Conservation (phyloP, 2,113 vertebrate species). For the Cairina moschata region DNA sequence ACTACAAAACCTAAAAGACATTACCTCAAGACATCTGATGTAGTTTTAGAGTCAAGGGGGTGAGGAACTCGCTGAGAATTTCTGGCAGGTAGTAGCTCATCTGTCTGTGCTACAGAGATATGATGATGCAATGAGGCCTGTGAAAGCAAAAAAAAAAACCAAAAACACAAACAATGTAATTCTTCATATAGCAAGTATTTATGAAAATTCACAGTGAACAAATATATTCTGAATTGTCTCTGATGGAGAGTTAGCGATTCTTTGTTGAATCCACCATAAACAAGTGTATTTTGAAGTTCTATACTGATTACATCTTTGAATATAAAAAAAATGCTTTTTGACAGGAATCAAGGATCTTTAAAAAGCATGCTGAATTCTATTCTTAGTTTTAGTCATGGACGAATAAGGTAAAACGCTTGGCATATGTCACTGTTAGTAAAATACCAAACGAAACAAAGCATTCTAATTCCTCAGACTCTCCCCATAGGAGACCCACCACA, state of each 20-base stretch:
- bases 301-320: not conserved
- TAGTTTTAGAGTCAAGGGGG: slow-evolving; percentile 97
- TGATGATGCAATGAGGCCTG: slow-evolving; percentile 97
- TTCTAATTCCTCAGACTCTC: not conserved
- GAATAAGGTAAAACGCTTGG: not conserved
- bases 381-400: not conserved
- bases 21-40: slow-evolving; percentile 98
- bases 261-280: not conserved
- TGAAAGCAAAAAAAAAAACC: not conserved
- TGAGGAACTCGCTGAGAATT: slow-evolving; percentile 90
- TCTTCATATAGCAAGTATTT: not conserved
- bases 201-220: not conserved
- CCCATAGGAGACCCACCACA: not conserved
- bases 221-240: not conserved
- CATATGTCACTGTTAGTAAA: no score
- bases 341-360: not conserved
- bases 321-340: not conserved
- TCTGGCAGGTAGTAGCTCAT: slow-evolving; percentile 90
- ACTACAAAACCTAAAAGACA: not conserved
- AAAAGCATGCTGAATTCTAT: not conserved
- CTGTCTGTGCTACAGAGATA: slow-evolving; percentile 93
- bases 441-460: not conserved
- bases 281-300: not conserved
- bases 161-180: not conserved
- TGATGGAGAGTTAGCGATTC: rapidly evolving